phyloP scores from a whole-genome alignment of 1,140 invertebrate species.

The Papilio aristodemus region DNA sequence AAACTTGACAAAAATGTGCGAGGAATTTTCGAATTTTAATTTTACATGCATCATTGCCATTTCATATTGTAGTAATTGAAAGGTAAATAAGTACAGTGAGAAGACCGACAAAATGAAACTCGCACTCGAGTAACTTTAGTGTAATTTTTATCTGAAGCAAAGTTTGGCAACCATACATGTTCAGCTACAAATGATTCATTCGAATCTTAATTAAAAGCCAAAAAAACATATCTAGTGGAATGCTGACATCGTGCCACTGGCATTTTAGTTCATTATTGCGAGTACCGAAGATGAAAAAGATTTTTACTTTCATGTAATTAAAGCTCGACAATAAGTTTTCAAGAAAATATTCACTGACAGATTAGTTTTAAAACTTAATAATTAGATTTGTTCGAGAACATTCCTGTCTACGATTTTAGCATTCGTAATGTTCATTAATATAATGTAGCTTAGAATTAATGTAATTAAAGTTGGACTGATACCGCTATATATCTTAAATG shows the following conservation, averaged over 20 bases:
- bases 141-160: slow-evolving; percentile 29
- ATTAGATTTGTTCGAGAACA: slow-evolving; percentile 12
- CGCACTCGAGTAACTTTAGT: slow-evolving; percentile 13
- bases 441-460: background rate
- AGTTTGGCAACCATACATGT: slow-evolving; percentile 33
- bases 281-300: slow-evolving; percentile 32
- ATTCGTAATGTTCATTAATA: background rate
- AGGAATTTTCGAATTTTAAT: no score
- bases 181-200: slow-evolving; percentile 32
- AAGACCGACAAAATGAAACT: background rate
- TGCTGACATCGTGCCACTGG: slow-evolving; percentile 31
- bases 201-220: slow-evolving; percentile 35
- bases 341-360: slow-evolving; percentile 16
- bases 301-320: slow-evolving; percentile 31
- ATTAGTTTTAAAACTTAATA: slow-evolving; percentile 25
- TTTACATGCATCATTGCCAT: no score
- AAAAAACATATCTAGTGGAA: slow-evolving; percentile 29
- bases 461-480: background rate
- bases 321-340: slow-evolving; percentile 17
- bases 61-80: background rate
- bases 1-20: no score
- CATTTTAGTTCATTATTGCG: slow-evolving; percentile 33
- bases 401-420: slow-evolving; percentile 2
- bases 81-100: background rate
- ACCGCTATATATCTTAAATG: background rate